Evolutionary conservation across 2,888 invertebrate genomes (phyloP).

Genomic region (Litoditis marina): DNA sequence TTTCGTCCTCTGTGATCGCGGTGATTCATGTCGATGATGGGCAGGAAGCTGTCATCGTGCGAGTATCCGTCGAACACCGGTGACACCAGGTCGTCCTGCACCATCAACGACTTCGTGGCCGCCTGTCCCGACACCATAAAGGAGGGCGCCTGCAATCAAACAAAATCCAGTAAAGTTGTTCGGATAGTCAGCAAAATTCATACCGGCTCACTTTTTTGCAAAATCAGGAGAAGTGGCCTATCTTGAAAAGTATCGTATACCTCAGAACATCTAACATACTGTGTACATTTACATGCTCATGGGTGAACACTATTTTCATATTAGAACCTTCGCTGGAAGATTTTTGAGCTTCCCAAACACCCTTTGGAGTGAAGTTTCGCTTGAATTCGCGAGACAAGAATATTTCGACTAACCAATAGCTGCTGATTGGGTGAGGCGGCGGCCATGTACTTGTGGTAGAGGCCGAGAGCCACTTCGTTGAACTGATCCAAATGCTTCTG

Average conservation of each 20-base stretch:
- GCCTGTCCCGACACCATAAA: not conserved
- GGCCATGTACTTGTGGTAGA: constrained; percentile 47
- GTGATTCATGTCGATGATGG: constrained; percentile 35
- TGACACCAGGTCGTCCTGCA: constrained; percentile 32
- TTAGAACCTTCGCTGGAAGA: too few relatives aligned
- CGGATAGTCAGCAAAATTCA: not conserved
- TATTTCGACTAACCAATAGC: constrained; percentile 38
- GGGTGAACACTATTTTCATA: too few relatives aligned
- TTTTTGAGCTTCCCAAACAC: too few relatives aligned
- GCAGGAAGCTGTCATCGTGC: constrained; percentile 47
- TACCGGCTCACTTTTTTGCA: not conserved
- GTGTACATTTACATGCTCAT: too few relatives aligned
- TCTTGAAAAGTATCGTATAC: too few relatives aligned
- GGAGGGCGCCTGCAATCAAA: constrained; percentile 5
- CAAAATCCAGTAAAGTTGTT: too few relatives aligned
- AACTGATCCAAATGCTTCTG: constrained; percentile 35
- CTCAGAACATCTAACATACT: too few relatives aligned
- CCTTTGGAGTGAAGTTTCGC: too few relatives aligned
- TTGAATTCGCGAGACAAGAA: not conserved
- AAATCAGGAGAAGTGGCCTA: too few relatives aligned
- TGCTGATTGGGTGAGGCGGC: constrained; percentile 35
- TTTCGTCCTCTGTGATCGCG: constrained; percentile 51
- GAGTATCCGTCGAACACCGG: constrained; percentile 47
- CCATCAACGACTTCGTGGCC: not conserved
- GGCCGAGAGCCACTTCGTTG: constrained; percentile 41